Base-by-base conservation (phyloP, 2,888 invertebrate genomes). In the Acleris cristana region DNA sequence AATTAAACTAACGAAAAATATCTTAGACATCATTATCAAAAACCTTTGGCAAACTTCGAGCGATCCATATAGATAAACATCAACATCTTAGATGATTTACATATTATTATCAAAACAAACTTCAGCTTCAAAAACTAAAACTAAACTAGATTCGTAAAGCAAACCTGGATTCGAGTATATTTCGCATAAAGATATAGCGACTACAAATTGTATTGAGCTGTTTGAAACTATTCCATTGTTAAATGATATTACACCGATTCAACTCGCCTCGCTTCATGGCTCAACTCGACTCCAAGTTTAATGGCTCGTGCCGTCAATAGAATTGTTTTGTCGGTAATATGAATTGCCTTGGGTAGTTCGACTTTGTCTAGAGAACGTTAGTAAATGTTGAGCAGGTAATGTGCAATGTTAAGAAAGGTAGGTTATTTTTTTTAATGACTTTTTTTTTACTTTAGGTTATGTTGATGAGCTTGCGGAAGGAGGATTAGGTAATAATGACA, bases 261-360 rank as follows among this genome's bases (percentile, higher is more conserved):
- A 19, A 48, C 48, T 48, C 26, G 48, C 45, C 48, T 48, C 26
- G 48, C 45, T 23, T 44, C 19, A 58, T 48, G 23, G 30, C 44
- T 34, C 16, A 21, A 60, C 58, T 48, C 19, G 57, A 52, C 26
- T 19, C 52, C 34, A 53, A 62, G 57, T 57, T 67, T 53, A 62
- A 61, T 49, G 18, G 48, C 61, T 30, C 54, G n/a, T 19, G 26
- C 52, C 12, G 66, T 62, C 62, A 67, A 62, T 57, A 44, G 56
- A 57, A 66, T 66, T 66, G 62, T 62, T 66, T 67, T 40, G 34
- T 48, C 56, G 48, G 62, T 57, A 62, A 58, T 67, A 67, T 67
- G 57, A 67, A 67, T 67, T 67, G 62, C 57, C 62, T 67, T 14
- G 62, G 23, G 7, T 60, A 18, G 23, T 60, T 62, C 40, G 19